Base-by-base conservation (phyloP, 2,797 vertebrate species). In the Lagorchestes hirsutus region DNA sequence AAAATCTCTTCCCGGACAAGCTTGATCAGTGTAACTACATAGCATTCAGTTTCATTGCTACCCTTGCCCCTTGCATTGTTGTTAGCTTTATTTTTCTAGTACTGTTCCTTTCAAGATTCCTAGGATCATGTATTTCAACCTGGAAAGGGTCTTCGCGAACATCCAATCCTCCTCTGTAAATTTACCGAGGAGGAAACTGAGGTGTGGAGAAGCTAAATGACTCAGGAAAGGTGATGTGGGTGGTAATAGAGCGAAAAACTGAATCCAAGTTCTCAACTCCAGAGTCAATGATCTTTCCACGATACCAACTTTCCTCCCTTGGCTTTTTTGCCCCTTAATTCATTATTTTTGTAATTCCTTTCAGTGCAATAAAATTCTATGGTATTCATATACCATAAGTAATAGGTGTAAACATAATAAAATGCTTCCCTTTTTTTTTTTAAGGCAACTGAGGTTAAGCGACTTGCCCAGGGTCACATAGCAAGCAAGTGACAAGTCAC, bases 321-420 rank as follows among this genome's bases (percentile, higher is more conserved):
- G 6, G 4, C 13, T 0, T 24, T 40, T 5, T 8, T 5, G 5
- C 34, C 62, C 34, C 59, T 4, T 0, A n/a, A 34, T 34, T 4
- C 22, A 2, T 46, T 11, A 46, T 82, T 46, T 82, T 82, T 82
- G 74, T 46, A 46, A 87, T 87, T 87, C 40, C 40, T 87, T 87
- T 46, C 22, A 50, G 9, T 24, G 40, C 40, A 87, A 2, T 27
- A 87, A 50, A 87, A 87, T 87, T 87, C 40, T 16, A 1, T 27
- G 9, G 40, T 27, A 11, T 87, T 46, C 40, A 12, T 87, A 87
- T 27, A 11, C 8, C 74, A 82, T 46, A 50, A 50, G 22, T 46
- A 50, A 87, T 24, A 62, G 40, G 9, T 40, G 2, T 74, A 46
- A 46, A 3, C 40, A 46, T 46, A 46, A 82, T 82, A 74, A 74